Conservation (phyloP, 2,797 vertebrate species). For the Labroides dimidiatus region DNA sequence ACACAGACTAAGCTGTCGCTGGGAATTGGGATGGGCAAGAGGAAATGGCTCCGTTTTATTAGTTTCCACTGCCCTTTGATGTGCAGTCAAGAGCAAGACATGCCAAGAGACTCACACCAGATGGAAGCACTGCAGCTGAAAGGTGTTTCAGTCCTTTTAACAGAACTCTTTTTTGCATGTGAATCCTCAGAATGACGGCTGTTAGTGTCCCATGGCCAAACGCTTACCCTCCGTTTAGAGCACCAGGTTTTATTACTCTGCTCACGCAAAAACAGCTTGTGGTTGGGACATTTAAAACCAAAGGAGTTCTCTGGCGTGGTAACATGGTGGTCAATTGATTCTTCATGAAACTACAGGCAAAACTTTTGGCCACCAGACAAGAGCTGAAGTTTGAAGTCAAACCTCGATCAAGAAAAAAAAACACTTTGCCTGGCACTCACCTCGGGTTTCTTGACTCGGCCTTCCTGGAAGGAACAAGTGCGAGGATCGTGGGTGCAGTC, state of each 20-base stretch:
- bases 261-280: slow-evolving; percentile 21
- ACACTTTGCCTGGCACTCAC: slow-evolving; percentile 74
- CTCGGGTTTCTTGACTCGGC: slow-evolving; percentile 93
- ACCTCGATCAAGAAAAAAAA: background rate
- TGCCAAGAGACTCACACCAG: slow-evolving; percentile 75
- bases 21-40: slow-evolving; percentile 76
- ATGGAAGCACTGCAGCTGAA: slow-evolving; percentile 73
- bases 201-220: slow-evolving; percentile 64
- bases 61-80: slow-evolving; percentile 78
- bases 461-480: slow-evolving; percentile 97
- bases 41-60: slow-evolving; percentile 78
- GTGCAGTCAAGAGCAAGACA: slow-evolving; percentile 74
- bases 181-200: slow-evolving; percentile 58
- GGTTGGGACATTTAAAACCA: slow-evolving; percentile 23
- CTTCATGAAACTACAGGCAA: slow-evolving; percentile 13
- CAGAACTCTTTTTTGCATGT: slow-evolving; percentile 66
- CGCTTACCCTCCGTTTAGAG: slow-evolving; percentile 64
- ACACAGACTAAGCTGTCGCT: slow-evolving; percentile 77
- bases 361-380: background rate
- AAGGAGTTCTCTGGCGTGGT: slow-evolving; percentile 6
- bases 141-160: slow-evolving; percentile 73
- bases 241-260: slow-evolving; percentile 51
- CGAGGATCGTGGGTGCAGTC: slow-evolving; percentile 96
- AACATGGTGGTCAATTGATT: slow-evolving; percentile 18
- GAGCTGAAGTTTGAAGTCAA: background rate